phyloP scores from a whole-genome alignment of 2,888 invertebrate species.

The Lepidocyrtoides sp. region DNA sequence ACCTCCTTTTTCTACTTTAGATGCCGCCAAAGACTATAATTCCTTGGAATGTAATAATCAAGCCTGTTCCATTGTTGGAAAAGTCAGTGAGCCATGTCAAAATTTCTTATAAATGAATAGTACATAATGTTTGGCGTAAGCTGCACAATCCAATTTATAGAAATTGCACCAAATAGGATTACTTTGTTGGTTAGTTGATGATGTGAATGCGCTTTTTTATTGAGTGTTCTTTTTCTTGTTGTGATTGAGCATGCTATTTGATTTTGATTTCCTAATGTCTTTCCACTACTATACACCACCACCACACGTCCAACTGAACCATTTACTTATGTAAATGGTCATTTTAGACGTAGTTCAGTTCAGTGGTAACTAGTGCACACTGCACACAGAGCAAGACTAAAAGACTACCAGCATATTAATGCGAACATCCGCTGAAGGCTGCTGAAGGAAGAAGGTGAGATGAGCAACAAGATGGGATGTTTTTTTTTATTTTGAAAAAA shows the following conservation, averaged over 20 bases:
- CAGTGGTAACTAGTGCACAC: background rate
- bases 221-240: background rate
- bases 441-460: too few species aligned
- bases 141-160: slow-evolving; percentile 2
- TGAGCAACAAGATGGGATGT: slow-evolving; percentile 25
- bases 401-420: too few species aligned
- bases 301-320: slow-evolving; percentile 21
- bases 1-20: too few species aligned
- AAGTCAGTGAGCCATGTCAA: background rate
- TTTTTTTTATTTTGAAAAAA: background rate
- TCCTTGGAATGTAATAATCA: too few species aligned
- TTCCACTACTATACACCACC: too few species aligned
- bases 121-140: background rate
- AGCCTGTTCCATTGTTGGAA: too few species aligned
- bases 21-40: too few species aligned
- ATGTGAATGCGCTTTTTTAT: background rate
- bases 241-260: background rate
- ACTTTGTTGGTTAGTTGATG: background rate
- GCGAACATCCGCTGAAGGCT: background rate
- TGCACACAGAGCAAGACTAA: background rate
- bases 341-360: background rate
- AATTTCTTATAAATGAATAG: background rate
- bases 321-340: slow-evolving; percentile 5
- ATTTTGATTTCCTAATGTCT: too few species aligned
- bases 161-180: slow-evolving; percentile 16